These are phyloP conservation scores for Drymodes brunneopygia DNA, from an alignment of 2,113 vertebrate species.

Conservation along the genomic window DNA sequence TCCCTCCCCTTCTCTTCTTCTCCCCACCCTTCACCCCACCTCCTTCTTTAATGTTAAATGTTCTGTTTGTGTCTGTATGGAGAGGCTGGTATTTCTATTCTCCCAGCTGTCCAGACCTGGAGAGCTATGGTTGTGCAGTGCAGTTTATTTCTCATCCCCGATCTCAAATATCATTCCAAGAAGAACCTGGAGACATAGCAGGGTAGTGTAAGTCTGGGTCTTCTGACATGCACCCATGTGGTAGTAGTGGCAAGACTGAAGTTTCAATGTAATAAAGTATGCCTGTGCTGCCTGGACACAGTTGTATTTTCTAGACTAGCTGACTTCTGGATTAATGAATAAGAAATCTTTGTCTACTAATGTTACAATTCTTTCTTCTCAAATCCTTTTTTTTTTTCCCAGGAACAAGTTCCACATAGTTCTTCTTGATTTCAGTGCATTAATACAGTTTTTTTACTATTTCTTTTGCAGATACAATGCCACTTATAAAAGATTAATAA, in stretches of 20 bases:
- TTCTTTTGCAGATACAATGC: background rate
- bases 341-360: background rate
- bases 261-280: background rate
- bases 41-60: background rate
- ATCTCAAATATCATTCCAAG: background rate
- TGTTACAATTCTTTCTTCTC: background rate
- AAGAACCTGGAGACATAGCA: background rate
- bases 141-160: background rate
- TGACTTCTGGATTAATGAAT: background rate
- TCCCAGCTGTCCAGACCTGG: background rate
- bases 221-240: background rate
- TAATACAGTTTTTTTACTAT: background rate
- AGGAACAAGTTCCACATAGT: background rate
- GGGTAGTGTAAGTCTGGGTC: background rate
- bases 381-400: background rate
- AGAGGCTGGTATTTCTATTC: background rate
- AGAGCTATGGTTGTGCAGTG: background rate
- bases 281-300: background rate
- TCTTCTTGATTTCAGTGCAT: background rate
- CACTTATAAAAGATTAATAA: background rate
- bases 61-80: background rate
- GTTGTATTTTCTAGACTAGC: background rate
- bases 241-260: background rate
- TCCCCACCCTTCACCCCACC: rapidly evolving
- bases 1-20: background rate